Conservation (phyloP, 2,888 invertebrate genomes). For the Lepidonotus clava region DNA sequence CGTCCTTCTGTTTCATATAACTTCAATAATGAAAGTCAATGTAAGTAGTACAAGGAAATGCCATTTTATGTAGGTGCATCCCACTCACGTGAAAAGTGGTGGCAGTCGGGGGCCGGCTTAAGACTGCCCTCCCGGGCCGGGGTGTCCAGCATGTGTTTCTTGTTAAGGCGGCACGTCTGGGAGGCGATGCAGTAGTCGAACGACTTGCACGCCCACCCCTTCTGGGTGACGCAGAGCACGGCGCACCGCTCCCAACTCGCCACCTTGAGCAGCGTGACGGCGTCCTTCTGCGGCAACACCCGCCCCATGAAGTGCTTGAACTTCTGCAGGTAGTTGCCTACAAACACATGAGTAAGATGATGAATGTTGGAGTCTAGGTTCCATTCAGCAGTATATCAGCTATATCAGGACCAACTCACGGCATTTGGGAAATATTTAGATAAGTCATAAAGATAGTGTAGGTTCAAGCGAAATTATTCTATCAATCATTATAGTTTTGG, state of each 20-base stretch:
- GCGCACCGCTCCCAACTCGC: not conserved
- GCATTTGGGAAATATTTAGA: no score
- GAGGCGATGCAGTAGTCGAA: conserved; percentile 39
- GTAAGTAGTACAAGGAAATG: no score
- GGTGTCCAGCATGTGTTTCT: not conserved
- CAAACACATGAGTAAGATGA: no score
- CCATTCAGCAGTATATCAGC: no score
- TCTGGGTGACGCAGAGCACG: not conserved
- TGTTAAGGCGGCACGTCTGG: not conserved
- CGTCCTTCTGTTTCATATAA: no score
- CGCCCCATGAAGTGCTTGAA: not conserved
- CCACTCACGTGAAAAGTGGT: conserved; percentile 25
- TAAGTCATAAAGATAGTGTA: no score
- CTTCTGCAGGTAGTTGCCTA: conserved; percentile 32
- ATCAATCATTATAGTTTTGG: no score
- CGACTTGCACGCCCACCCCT: not conserved
- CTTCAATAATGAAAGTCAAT: no score
- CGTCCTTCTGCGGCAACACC: not conserved
- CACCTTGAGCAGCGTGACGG: not conserved
- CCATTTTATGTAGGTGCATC: no score
- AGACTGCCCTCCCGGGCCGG: not conserved
- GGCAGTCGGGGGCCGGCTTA: not conserved
- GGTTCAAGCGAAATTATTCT: no score
- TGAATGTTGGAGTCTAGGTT: no score
- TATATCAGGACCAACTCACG: no score